These are phyloP conservation scores for Poecilus cupreus DNA, from an alignment of 2,888 invertebrate genomes.

Conservation along the genomic window DNA sequence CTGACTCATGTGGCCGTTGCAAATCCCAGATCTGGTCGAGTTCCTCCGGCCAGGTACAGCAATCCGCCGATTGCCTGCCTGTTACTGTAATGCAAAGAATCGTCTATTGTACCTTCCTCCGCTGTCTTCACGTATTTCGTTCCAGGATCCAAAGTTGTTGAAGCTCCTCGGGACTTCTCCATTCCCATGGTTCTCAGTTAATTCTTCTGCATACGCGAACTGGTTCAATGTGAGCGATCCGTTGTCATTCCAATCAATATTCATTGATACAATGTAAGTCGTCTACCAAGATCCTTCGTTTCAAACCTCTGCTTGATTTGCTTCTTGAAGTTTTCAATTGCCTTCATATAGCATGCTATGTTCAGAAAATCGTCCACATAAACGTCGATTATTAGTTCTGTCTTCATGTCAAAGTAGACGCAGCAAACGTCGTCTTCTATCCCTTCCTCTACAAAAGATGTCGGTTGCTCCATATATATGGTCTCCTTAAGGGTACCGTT, in stretches of 20 bases:
- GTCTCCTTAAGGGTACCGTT: too few species aligned
- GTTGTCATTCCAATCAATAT: background rate
- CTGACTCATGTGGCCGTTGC: conserved; percentile 39
- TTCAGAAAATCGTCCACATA: conserved; percentile 28
- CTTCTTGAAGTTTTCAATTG: conserved; percentile 41
- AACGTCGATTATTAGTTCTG: background rate
- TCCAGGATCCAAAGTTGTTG: conserved; percentile 3
- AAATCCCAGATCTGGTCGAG: conserved; percentile 33
- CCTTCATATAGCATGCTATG: background rate
- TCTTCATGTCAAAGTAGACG: conserved; percentile 3
- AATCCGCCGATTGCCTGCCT: conserved; percentile 14
- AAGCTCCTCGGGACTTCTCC: too few species aligned
- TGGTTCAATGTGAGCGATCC: too few species aligned
- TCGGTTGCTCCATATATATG: too few species aligned
- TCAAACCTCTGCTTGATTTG: too few species aligned
- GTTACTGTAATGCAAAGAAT: background rate
- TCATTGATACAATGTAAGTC: conserved; percentile 19
- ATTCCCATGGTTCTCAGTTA: conserved; percentile 1
- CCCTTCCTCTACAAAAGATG: background rate
- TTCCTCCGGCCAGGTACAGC: too few species aligned
- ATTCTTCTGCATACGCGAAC: conserved; percentile 7
- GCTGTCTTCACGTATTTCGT: background rate
- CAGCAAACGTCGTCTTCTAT: conserved; percentile 16
- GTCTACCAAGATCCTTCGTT: conserved; percentile 10
- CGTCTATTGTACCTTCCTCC: background rate